Conservation (phyloP, 1,140 invertebrate genomes). For the Meloidogyne chitwoodi region DNA sequence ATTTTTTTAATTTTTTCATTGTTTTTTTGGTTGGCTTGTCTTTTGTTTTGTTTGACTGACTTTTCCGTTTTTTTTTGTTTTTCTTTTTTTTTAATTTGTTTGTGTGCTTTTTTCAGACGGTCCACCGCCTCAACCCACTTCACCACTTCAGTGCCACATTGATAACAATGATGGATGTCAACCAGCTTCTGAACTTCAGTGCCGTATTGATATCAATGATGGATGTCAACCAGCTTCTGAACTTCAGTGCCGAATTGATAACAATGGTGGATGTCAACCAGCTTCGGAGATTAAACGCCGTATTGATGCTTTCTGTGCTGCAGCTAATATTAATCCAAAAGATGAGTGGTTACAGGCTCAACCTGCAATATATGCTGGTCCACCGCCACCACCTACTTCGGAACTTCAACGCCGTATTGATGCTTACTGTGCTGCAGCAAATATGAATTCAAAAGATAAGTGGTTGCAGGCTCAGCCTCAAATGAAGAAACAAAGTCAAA, state of each 20-base stretch:
- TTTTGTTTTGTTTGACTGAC: background rate
- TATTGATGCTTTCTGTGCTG: background rate
- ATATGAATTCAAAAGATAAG: slow-evolving; percentile 10
- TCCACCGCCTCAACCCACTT: background rate
- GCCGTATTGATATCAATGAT: background rate
- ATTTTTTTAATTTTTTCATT: slow-evolving; percentile 8
- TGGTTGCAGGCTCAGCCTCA: background rate
- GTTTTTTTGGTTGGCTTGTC: background rate
- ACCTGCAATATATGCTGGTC: background rate
- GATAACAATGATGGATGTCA: background rate
- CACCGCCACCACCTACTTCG: slow-evolving; percentile 3
- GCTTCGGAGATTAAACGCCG: background rate
- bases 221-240: too few species aligned
- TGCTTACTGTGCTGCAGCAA: slow-evolving; percentile 25
- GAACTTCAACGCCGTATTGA: slow-evolving; percentile 19
- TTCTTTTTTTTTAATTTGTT: background rate
- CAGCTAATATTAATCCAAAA: background rate
- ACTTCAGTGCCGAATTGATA: background rate
- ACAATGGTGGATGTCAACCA: background rate
- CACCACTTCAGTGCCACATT: background rate
- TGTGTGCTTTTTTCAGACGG: background rate
- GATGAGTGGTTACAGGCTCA: background rate
- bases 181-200: background rate
- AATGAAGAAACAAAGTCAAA: background rate
- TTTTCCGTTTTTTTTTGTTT: background rate